Conservation (phyloP, 1,140 invertebrate species). For the Notospermus geniculatus region DNA sequence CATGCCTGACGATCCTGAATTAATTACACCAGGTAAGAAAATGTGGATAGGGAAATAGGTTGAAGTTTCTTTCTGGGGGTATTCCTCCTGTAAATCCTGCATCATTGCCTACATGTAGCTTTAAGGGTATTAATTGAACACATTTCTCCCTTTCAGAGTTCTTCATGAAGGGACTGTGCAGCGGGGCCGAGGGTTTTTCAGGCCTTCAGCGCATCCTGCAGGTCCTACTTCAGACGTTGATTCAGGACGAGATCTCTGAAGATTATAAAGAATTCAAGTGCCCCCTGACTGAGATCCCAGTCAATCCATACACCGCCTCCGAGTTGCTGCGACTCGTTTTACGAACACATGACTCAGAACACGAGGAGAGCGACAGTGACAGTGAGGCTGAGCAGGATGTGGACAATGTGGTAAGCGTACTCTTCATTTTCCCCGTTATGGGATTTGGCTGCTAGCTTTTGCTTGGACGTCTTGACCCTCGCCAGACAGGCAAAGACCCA, state of each 20-base stretch:
- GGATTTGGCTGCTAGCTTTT: too few relatives aligned
- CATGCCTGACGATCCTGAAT: conserved; percentile 49
- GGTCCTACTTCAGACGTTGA: conserved; percentile 46
- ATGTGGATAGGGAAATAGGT: too few relatives aligned
- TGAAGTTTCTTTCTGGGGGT: not conserved
- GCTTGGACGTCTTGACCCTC: too few relatives aligned
- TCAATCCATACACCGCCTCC: conserved; percentile 42
- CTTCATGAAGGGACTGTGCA: conserved; percentile 42
- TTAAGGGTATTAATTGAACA: too few relatives aligned
- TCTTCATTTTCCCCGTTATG: too few relatives aligned
- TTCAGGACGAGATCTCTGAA: conserved; percentile 52
- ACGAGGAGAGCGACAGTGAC: conserved; percentile 19
- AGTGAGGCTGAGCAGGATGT: conserved; percentile 29
- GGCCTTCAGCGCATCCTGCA: conserved; percentile 40
- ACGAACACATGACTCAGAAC: conserved; percentile 33
- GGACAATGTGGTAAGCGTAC: not conserved
- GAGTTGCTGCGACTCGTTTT: conserved; percentile 49
- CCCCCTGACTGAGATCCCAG: conserved; percentile 42
- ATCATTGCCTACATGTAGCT: too few relatives aligned
- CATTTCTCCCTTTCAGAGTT: conserved; percentile 44
- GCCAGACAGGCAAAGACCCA: too few relatives aligned
- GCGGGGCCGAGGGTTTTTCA: conserved; percentile 38
- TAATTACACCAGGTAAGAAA: conserved; percentile 44
- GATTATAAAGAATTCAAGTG: conserved; percentile 47
- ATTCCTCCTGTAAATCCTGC: too few relatives aligned